Evolutionary conservation across 1,140 invertebrate genomes (phyloP).

Genomic region (Propsilocerus akamusi): DNA sequence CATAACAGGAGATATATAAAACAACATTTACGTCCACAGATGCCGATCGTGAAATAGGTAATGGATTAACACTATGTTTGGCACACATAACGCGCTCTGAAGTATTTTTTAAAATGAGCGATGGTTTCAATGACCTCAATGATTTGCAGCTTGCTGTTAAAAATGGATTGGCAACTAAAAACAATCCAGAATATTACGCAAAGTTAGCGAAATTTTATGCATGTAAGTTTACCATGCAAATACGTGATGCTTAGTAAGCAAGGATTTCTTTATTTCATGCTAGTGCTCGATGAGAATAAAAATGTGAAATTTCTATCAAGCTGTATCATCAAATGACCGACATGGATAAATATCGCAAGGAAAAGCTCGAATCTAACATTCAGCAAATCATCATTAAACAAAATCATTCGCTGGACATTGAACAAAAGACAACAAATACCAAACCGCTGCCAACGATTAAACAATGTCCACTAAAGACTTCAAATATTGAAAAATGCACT

Average conservation of each 20-base stretch:
- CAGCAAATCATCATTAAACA: slow-evolving; percentile 7
- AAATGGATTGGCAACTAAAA: slow-evolving; percentile 30
- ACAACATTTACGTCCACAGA: slow-evolving; percentile 17
- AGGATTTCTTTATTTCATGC: slow-evolving; percentile 26
- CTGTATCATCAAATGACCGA: not conserved
- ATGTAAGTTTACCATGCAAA: slow-evolving; percentile 15
- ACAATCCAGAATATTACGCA: slow-evolving; percentile 36
- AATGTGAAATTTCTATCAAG: not conserved
- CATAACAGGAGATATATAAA: not conserved
- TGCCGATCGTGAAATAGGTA: slow-evolving; percentile 29
- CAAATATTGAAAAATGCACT: slow-evolving; percentile 16
- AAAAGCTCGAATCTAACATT: not conserved
- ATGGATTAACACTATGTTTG: slow-evolving; percentile 35
- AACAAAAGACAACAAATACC: slow-evolving; percentile 11
- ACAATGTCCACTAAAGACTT: not conserved
- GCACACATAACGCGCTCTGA: slow-evolving; percentile 36
- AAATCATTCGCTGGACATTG: slow-evolving; percentile 13
- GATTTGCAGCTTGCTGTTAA: slow-evolving; percentile 41
- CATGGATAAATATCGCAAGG: not conserved
- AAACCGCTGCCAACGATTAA: not conserved
- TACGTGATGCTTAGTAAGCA: slow-evolving; percentile 26
- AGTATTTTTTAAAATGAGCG: slow-evolving; percentile 28
- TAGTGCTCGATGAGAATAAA: not conserved
- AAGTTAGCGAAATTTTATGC: slow-evolving; percentile 40
- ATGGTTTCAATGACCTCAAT: slow-evolving; percentile 31